These are phyloP conservation scores for Mustela nigripes DNA, from an alignment of 2,113 vertebrate genomes.

Conservation along the genomic window DNA sequence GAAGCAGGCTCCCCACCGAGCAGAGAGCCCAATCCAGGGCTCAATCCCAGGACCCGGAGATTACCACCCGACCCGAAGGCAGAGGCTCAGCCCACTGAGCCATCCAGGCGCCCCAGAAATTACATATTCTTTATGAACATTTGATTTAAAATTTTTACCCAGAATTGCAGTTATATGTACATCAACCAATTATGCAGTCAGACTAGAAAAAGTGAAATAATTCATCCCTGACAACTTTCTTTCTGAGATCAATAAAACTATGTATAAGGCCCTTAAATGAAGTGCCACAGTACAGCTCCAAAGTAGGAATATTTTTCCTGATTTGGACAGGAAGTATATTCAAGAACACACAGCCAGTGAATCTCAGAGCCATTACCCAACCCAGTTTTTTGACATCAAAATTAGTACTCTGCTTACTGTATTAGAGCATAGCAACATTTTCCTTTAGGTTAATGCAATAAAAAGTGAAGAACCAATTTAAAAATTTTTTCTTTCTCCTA, in stretches of 20 bases:
- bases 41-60: too few species aligned
- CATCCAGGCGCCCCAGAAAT: not conserved
- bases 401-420: not conserved
- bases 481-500: not conserved
- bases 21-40: too few species aligned
- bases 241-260: not conserved
- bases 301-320: not conserved
- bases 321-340: not conserved
- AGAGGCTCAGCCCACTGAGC: too few species aligned
- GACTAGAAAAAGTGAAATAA: conserved; percentile 27
- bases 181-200: not conserved
- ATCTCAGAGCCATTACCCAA: not conserved
- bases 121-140: not conserved
- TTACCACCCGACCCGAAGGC: too few species aligned
- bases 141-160: conserved; percentile 32
- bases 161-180: not conserved
- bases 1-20: too few species aligned
- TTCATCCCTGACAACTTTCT: not conserved
- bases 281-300: not conserved
- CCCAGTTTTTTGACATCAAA: not conserved
- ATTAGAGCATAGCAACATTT: not conserved
- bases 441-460: not conserved
- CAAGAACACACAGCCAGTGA: not conserved
- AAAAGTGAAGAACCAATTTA: not conserved
- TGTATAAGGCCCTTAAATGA: not conserved